These are phyloP conservation scores for Orthosia cruda DNA, from an alignment of 2,888 invertebrate genomes.

Conservation along the genomic window DNA sequence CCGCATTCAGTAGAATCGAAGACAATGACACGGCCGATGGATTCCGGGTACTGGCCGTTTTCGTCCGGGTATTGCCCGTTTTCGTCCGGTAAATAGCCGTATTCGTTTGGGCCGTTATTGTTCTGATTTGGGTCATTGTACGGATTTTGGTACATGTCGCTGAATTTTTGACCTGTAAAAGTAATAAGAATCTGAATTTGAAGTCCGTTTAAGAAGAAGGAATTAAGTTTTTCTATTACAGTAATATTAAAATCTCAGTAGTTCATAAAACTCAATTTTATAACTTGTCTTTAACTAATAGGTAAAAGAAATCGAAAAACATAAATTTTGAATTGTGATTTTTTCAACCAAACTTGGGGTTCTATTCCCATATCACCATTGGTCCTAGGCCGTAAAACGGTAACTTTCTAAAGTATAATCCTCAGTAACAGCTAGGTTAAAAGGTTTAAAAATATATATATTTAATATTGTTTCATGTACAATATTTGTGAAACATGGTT, in stretches of 20 bases:
- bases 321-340: too few species aligned
- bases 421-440: too few species aligned
- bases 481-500: too few species aligned
- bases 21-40: neutral
- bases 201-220: neutral
- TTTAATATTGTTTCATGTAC: too few species aligned
- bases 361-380: too few species aligned
- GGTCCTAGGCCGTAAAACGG: too few species aligned
- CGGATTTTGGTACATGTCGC: constrained; percentile 39
- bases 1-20: constrained; percentile 29
- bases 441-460: too few species aligned
- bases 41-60: constrained; percentile 4
- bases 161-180: constrained; percentile 65
- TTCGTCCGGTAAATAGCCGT: constrained; percentile 1
- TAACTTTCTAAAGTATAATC: too few species aligned
- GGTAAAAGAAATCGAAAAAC: too few species aligned
- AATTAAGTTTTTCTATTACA: neutral
- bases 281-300: neutral
- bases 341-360: too few species aligned
- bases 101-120: neutral
- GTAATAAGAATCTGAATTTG: neutral
- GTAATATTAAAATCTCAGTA: neutral
- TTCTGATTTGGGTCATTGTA: neutral
- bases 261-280: too few species aligned
- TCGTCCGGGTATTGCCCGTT: neutral